Percentiles rank a stretch among this genome's conserved stretches.
phyloP scores from a whole-genome alignment of 2,888 invertebrate species.

The Mylabris sibirica region DNA sequence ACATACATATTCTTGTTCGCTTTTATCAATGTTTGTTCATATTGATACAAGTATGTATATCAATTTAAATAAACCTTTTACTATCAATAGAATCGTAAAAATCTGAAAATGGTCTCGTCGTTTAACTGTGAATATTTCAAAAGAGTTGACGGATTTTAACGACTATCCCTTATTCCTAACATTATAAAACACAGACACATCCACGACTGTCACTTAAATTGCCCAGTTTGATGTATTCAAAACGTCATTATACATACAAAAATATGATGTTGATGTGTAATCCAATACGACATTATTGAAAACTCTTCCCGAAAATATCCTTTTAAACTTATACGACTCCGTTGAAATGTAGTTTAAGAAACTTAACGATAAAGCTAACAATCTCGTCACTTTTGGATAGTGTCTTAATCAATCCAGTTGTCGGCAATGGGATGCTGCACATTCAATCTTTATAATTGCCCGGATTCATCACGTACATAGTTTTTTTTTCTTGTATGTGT shows the following conservation, averaged over 20 bases:
- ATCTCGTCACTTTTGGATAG: slow-evolving; percentile 21
- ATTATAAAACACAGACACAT: not conserved
- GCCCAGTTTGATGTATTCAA: not conserved
- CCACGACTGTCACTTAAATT: not conserved
- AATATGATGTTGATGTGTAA: not conserved
- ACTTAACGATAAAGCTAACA: slow-evolving; percentile 22
- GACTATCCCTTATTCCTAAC: not conserved
- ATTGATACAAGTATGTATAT: slow-evolving; percentile 1
- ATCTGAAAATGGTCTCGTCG: not conserved
- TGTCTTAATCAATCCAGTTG: slow-evolving; percentile 39
- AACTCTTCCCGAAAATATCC: not conserved
- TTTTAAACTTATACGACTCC: not conserved
- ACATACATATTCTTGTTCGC: not conserved
- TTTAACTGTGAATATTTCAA: not conserved
- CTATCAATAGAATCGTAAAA: not conserved
- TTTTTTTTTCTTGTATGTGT: no score
- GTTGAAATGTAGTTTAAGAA: not conserved
- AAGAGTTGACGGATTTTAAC: not conserved
- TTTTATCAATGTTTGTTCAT: not conserved
- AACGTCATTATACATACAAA: not conserved
- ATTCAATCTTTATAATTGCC: slow-evolving; percentile 43
- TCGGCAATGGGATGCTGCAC: slow-evolving; percentile 37
- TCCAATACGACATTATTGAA: not conserved
- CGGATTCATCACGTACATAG: slow-evolving; percentile 38
- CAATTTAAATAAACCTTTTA: slow-evolving; percentile 9